These are phyloP conservation scores for Hetaerina titia DNA, from an alignment of 2,888 invertebrate genomes.

Conservation along the genomic window DNA sequence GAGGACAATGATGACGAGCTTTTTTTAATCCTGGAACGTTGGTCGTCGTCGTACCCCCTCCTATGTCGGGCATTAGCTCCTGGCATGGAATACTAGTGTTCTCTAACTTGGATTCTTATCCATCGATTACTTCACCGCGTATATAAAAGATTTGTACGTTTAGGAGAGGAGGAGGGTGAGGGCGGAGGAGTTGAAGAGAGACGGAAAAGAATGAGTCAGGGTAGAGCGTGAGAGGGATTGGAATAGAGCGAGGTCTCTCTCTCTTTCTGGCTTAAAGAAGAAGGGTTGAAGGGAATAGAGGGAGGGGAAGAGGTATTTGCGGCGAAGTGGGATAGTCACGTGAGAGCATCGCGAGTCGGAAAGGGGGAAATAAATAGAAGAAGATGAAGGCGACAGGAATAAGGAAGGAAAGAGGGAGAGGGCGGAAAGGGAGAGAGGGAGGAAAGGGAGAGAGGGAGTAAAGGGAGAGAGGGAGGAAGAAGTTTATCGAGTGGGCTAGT, in stretches of 20 bases:
- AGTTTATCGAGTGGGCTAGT: neutral
- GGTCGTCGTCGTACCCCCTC: too few species aligned
- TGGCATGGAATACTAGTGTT: neutral
- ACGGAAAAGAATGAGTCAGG: neutral
- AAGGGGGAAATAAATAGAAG: conserved; percentile 12
- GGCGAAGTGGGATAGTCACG: neutral
- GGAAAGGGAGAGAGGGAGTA: conserved; percentile 51
- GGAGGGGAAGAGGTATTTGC: neutral
- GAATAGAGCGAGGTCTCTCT: neutral
- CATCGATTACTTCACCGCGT: neutral
- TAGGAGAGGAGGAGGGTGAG: neutral
- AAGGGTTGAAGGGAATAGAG: neutral
- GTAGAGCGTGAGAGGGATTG: neutral
- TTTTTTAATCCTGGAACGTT: neutral
- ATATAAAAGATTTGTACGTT: neutral
- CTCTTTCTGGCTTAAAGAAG: neutral
- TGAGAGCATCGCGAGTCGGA: neutral
- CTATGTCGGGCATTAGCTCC: neutral
- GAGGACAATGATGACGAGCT: neutral
- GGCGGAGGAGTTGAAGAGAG: too few species aligned
- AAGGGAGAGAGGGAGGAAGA: conserved; percentile 29
- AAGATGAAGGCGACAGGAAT: conserved; percentile 56
- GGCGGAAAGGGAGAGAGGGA: neutral
- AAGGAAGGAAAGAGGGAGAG: neutral
- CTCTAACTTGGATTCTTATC: neutral